Base-by-base conservation (phyloP, 2,113 vertebrate species). In the Prolemur simus region DNA sequence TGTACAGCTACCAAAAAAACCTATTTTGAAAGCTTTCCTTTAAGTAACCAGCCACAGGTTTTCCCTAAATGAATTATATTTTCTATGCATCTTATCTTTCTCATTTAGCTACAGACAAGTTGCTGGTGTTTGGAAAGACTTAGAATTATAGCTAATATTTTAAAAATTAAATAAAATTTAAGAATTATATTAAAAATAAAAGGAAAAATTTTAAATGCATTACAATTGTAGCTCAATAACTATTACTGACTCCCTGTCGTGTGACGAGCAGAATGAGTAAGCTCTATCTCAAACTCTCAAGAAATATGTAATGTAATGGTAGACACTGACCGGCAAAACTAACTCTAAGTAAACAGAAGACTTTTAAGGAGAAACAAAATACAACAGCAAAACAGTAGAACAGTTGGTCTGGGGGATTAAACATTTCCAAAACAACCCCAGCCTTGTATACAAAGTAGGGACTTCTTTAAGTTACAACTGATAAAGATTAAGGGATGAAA, bases 111-210 rank as follows among this genome's bases (percentile, higher is more conserved):
- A 69, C 1, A 69, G 14, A 47, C 37, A 89, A 60, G 32, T 91
- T 93, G 42, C 39, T 83, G 52, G 80, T 93, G n/a, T 84, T 96
- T 91, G 42, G n/a, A 90, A 84, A 84, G 13, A 80, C 80, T 21
- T 42, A 8, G 7, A 25, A 12, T 85, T 82, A 14, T 93, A 74
- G n/a, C 17, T 89, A 68, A 60, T 60, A 47, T 23, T 29, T 29
- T 58, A 84, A 23, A 82, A 63, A 29, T 47, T 77, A 90, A 78
- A 45, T 91, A 58, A 66, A 83, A 42, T 52, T 39, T 85, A 63
- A 92, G 45, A 77, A 91, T 68, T 86, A 63, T 63, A 29, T 94
- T 86, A 66, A 89, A 93, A 85, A 39, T 64, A 89, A 96, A 85
- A 80, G 8, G 54, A 87, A 69, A 91, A 64, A 3, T 58, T 89